Conservation (phyloP, 2,797 vertebrate species). For the Microctenopoma lineatum region DNA sequence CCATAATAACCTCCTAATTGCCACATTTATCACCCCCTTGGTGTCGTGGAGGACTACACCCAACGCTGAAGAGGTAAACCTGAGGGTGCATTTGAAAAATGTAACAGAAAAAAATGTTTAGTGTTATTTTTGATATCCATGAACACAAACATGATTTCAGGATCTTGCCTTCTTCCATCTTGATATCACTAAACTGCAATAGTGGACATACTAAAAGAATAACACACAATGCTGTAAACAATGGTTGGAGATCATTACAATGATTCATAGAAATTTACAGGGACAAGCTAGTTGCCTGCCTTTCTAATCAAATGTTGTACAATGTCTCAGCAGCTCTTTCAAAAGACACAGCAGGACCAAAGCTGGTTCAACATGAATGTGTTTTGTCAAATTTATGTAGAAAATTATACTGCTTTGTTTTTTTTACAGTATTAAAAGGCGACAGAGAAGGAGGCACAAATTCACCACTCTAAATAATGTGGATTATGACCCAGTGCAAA, state of each 20-base stretch:
- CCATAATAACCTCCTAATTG: too few relatives aligned
- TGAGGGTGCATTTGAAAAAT: conserved; percentile 8
- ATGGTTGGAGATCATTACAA: conserved; percentile 3
- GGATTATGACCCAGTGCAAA: conserved; percentile 28
- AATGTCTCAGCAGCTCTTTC: neutral
- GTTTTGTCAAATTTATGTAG: conserved; percentile 20
- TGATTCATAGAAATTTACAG: conserved; percentile 31
- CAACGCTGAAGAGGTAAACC: too few relatives aligned
- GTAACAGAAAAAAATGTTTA: neutral
- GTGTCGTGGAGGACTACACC: too few relatives aligned
- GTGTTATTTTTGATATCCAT: neutral
- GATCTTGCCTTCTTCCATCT: neutral
- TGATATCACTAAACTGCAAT: neutral
- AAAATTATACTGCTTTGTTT: conserved; percentile 1
- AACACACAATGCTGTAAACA: neutral
- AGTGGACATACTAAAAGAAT: conserved; percentile 3
- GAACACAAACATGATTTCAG: conserved; percentile 2
- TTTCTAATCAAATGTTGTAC: conserved; percentile 14
- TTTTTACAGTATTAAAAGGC: conserved; percentile 28
- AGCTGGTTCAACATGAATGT: conserved; percentile 14
- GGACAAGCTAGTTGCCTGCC: conserved; percentile 7
- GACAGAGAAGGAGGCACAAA: conserved; percentile 15
- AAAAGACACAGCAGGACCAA: conserved; percentile 10
- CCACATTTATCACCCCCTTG: too few relatives aligned
- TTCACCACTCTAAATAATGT: conserved; percentile 20